These are phyloP conservation scores for Sciurus carolinensis DNA, from an alignment of 2,797 vertebrate genomes.

Conservation along the genomic window DNA sequence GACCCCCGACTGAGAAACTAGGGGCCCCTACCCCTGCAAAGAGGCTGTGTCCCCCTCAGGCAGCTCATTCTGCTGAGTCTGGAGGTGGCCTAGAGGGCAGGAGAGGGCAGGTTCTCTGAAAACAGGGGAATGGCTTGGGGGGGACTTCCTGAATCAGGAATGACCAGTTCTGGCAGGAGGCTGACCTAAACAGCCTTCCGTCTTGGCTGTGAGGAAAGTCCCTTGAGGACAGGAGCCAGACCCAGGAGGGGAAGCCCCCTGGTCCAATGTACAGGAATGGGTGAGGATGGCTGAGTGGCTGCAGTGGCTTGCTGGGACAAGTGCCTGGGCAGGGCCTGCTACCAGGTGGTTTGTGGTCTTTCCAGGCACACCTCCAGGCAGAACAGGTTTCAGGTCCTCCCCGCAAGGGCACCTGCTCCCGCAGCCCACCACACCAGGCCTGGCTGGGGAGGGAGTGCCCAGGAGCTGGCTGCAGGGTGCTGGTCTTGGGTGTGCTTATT, in stretches of 20 bases:
- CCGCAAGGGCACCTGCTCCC: neutral
- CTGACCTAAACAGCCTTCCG: neutral
- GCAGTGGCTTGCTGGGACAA: neutral
- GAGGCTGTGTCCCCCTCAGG: neutral
- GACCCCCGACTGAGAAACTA: neutral
- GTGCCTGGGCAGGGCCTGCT: neutral
- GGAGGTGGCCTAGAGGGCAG: neutral
- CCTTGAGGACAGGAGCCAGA: neutral
- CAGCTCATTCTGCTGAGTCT: neutral
- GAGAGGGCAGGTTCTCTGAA: neutral
- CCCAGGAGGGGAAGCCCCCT: accelerated
- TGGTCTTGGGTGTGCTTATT: slow-evolving; percentile 18
- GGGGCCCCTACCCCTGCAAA: neutral
- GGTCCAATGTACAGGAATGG: neutral
- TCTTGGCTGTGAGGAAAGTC: neutral
- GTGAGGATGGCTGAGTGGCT: neutral
- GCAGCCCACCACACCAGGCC: neutral
- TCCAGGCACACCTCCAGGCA: neutral
- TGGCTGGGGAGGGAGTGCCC: neutral
- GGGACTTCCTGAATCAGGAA: neutral
- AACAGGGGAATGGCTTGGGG: neutral
- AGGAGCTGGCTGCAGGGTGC: neutral
- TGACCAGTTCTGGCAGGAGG: neutral
- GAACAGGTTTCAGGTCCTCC: neutral
- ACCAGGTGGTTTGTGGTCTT: neutral